Evolutionary conservation across 2,888 invertebrate species (phyloP).

Genomic region (Pyrgus malvae): DNA sequence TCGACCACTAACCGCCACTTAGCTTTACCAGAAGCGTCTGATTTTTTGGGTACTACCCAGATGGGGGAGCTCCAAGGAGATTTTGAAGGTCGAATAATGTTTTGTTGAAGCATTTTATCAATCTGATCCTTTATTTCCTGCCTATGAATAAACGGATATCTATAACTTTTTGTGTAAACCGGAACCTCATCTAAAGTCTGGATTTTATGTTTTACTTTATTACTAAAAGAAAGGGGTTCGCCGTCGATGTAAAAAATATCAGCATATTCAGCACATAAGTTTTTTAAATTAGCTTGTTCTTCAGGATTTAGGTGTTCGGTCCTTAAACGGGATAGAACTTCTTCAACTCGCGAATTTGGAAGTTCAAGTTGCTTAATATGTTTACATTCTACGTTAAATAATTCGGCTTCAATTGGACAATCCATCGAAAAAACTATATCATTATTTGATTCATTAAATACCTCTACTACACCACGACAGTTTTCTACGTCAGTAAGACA

Average conservation of each 20-base stretch:
- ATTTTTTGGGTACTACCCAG: constrained; percentile 21
- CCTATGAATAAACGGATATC: constrained; percentile 1
- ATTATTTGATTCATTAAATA: not conserved
- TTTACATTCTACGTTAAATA: not conserved
- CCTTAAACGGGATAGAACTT: not conserved
- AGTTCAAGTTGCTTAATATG: not conserved
- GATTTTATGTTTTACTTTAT: constrained; percentile 24
- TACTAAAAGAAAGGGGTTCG: constrained; percentile 30
- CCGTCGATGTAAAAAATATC: no score
- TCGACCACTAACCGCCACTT: constrained; percentile 22
- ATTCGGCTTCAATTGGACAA: not conserved
- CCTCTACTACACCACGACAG: not conserved
- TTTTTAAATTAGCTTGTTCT: not conserved
- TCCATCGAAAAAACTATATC: not conserved
- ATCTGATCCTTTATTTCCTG: constrained; percentile 29
- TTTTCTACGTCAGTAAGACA: not conserved
- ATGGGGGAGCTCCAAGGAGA: no score
- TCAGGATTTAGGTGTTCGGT: not conserved
- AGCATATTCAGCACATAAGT: constrained; percentile 12
- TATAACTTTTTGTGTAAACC: constrained; percentile 10
- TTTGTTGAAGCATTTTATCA: constrained; percentile 30
- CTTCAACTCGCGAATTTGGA: not conserved
- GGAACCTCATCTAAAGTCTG: constrained; percentile 25
- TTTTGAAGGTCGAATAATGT: constrained; percentile 18
- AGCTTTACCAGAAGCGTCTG: constrained; percentile 9